Conservation (phyloP, 2,113 vertebrate genomes). For the Zonotrichia leucophrys region DNA sequence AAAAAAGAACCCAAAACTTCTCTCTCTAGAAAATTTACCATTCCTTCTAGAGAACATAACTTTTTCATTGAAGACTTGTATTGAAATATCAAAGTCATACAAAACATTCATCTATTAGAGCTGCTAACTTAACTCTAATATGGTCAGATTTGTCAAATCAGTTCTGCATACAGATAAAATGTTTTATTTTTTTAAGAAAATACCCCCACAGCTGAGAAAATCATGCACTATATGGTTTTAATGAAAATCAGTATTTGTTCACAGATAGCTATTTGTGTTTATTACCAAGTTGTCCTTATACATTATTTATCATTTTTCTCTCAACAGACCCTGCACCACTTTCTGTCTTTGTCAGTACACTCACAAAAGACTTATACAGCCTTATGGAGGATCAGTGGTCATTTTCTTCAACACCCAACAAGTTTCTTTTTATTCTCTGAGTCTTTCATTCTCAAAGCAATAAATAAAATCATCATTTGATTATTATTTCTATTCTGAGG, state of each 20-base stretch:
- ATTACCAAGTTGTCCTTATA: background rate
- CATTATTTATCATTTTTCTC: background rate
- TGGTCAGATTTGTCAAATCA: background rate
- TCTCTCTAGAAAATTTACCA: background rate
- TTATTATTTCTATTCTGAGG: background rate
- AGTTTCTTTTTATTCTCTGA: background rate
- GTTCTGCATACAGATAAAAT: background rate
- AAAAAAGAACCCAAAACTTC: rapidly evolving
- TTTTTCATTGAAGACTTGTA: background rate
- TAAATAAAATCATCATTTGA: background rate
- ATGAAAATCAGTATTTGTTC: background rate
- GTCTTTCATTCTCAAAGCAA: background rate
- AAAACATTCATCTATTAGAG: background rate
- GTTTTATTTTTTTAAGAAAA: background rate
- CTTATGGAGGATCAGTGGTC: background rate
- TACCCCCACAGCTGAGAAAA: background rate
- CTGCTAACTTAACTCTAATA: background rate
- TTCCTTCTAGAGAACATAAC: background rate
- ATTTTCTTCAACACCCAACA: background rate
- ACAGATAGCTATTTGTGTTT: background rate
- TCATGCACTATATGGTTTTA: background rate
- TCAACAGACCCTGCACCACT: background rate
- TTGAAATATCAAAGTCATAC: background rate
- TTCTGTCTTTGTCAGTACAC: background rate
- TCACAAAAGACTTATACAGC: background rate